phyloP scores from a whole-genome alignment of 2,113 vertebrate genomes.

The Baryphthengus martii region DNA sequence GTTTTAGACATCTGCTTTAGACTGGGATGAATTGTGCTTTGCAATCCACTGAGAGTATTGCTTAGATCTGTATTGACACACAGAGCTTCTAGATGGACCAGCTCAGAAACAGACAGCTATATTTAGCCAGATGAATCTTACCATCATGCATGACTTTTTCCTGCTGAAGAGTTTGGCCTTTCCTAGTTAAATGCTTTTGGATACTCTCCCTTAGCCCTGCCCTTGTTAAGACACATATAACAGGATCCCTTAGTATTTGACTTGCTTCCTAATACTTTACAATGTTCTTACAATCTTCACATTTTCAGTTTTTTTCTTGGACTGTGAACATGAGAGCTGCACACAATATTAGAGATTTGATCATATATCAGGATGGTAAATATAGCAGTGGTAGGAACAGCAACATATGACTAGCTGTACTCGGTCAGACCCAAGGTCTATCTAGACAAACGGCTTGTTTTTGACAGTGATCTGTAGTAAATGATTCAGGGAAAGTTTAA shows the following conservation, averaged over 20 bases:
- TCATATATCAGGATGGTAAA: not conserved
- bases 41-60: not conserved
- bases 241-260: not conserved
- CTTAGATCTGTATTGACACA: constrained; percentile 17
- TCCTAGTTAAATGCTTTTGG: not conserved
- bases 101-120: not conserved
- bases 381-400: not conserved
- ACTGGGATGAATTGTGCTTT: constrained; percentile 46
- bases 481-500: not conserved
- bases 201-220: not conserved
- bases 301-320: not conserved
- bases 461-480: not conserved
- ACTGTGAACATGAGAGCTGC: not conserved
- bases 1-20: constrained; percentile 19
- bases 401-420: not conserved
- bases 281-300: not conserved
- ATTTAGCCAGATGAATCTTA: constrained; percentile 1
- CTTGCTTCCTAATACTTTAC: not conserved
- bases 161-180: not conserved
- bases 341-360: not conserved
- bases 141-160: not conserved
- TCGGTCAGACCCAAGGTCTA: not conserved
- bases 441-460: not conserved
- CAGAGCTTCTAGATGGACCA: not conserved
- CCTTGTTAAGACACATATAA: not conserved